These are phyloP conservation scores for Ophion ellenae DNA, from an alignment of 2,888 invertebrate genomes.

Conservation along the genomic window DNA sequence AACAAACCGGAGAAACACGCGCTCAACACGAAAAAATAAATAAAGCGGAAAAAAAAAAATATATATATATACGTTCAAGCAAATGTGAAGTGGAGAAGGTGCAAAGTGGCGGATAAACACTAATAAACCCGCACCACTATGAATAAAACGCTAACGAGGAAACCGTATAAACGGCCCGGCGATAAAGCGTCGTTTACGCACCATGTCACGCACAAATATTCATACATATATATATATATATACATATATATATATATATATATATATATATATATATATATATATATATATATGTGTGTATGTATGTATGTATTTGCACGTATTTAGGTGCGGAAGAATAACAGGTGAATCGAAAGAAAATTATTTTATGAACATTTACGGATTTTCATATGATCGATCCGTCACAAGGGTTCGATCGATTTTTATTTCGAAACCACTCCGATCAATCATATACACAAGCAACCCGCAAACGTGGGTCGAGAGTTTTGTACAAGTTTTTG, in stretches of 20 bases:
- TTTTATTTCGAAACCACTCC: background rate
- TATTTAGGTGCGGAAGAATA: constrained; percentile 23
- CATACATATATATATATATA: constrained; percentile 20
- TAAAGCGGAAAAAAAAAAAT: constrained; percentile 18
- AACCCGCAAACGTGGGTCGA: background rate
- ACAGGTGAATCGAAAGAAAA: constrained; percentile 42
- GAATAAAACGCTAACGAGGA: constrained; percentile 78
- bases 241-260: no score
- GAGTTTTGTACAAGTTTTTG: background rate
- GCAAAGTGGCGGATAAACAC: constrained; percentile 79
- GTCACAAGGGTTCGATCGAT: constrained; percentile 4
- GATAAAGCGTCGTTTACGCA: constrained; percentile 72
- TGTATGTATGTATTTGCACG: constrained; percentile 12
- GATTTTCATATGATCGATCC: background rate
- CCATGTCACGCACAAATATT: constrained; percentile 41
- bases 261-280: no score
- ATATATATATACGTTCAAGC: constrained; percentile 30
- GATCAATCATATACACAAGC: background rate
- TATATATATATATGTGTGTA: no score
- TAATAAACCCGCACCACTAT: constrained; percentile 77
- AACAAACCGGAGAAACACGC: constrained; percentile 35
- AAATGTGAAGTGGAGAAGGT: constrained; percentile 69
- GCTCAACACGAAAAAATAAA: constrained; percentile 32
- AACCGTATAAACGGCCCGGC: constrained; percentile 67
- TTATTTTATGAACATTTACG: constrained; percentile 1